phyloP scores from a whole-genome alignment of 1,140 invertebrate species.

The Colletes latitarsis region DNA sequence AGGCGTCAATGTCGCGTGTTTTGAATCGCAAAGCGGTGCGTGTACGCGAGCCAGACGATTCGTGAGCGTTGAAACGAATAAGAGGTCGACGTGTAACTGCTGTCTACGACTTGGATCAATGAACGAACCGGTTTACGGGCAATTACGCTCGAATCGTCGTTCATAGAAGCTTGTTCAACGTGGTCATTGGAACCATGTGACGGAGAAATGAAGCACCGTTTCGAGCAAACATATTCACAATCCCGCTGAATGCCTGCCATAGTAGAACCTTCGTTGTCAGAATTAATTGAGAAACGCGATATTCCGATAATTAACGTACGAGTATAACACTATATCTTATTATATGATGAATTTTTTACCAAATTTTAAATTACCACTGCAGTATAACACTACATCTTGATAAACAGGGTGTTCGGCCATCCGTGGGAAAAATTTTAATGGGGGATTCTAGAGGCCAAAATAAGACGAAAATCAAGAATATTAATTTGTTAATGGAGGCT shows the following conservation, averaged over 20 bases:
- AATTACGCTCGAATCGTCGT: slow-evolving; percentile 28
- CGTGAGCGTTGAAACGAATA: slow-evolving; percentile 23
- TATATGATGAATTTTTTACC: too few relatives aligned
- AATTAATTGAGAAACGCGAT: too few relatives aligned
- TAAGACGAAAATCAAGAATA: too few relatives aligned
- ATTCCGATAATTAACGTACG: too few relatives aligned
- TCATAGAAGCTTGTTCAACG: slow-evolving; percentile 8
- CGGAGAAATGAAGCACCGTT: background rate
- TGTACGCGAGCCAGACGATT: slow-evolving; percentile 3
- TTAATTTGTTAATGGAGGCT: too few relatives aligned
- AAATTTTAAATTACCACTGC: too few relatives aligned
- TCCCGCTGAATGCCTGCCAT: background rate
- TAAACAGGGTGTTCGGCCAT: too few relatives aligned
- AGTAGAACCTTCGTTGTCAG: too few relatives aligned
- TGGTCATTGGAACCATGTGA: background rate
- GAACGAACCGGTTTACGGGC: slow-evolving; percentile 18
- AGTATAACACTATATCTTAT: too few relatives aligned
- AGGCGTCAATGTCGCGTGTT: slow-evolving; percentile 14
- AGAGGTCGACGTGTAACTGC: background rate
- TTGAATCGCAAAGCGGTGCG: background rate
- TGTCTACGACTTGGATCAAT: slow-evolving; percentile 31
- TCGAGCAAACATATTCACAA: background rate
- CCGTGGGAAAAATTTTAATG: too few relatives aligned
- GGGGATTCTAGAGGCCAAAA: too few relatives aligned
- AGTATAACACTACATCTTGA: too few relatives aligned